Conservation (phyloP, 2,113 vertebrate species). For the Zosterops pallidus region DNA sequence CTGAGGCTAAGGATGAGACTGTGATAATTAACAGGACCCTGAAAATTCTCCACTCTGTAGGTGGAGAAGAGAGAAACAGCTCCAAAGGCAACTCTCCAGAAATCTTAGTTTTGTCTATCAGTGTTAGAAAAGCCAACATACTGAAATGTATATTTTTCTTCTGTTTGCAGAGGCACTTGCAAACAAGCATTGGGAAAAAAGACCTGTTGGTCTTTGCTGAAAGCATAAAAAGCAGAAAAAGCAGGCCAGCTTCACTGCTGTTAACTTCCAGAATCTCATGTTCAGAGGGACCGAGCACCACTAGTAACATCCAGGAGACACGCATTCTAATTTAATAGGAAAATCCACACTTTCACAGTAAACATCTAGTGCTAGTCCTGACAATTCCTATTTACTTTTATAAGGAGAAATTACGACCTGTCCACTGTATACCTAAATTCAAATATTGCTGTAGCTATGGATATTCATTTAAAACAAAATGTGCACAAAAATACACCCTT, state of each 20-base stretch:
- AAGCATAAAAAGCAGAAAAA: not conserved
- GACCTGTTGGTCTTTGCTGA: not conserved
- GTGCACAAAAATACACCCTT: not conserved
- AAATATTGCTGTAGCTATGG: not conserved
- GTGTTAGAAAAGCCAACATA: not conserved
- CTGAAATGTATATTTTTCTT: not conserved
- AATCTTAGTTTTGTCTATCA: not conserved
- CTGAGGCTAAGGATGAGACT: not conserved
- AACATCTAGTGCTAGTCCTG: not conserved
- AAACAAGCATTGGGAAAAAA: not conserved
- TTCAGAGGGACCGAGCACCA: not conserved
- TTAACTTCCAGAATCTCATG: not conserved
- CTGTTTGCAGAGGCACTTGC: not conserved
- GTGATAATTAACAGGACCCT: not conserved
- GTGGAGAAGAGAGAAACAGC: not conserved
- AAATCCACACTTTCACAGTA: not conserved
- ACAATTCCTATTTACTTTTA: not conserved
- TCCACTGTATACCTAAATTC: not conserved
- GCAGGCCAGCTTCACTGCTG: not conserved
- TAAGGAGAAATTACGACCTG: not conserved
- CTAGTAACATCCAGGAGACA: not conserved
- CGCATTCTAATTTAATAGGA: not conserved
- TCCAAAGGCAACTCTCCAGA: not conserved
- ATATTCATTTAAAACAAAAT: not conserved
- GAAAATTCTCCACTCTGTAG: not conserved